Evolutionary conservation across 1,140 invertebrate species (phyloP).

Genomic region (Platyscapa corneri): DNA sequence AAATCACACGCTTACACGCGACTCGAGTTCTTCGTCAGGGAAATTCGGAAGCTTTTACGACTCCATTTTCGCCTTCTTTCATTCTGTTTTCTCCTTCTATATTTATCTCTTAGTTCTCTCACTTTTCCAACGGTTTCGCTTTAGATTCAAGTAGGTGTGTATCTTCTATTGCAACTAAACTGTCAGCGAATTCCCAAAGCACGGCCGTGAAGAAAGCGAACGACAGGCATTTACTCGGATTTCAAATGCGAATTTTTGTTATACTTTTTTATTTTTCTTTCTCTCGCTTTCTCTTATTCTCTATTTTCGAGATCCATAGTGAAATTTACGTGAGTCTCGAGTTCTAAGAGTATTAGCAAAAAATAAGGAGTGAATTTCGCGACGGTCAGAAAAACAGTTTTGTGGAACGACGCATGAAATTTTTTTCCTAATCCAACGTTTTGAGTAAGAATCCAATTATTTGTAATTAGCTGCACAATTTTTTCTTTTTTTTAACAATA

Average conservation of each 20-base stretch:
- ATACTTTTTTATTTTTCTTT: not conserved
- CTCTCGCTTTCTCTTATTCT: not conserved
- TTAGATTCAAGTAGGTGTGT: not conserved
- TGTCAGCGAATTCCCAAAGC: constrained; percentile 39
- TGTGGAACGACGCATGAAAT: not conserved
- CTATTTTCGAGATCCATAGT: not conserved
- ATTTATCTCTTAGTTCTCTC: not conserved
- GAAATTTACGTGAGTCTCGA: constrained; percentile 32
- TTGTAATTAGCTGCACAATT: constrained; percentile 24
- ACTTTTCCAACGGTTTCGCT: not conserved
- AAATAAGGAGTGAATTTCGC: constrained; percentile 32
- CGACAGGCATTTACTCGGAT: constrained; percentile 11
- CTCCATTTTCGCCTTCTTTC: constrained; percentile 33
- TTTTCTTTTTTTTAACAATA: not conserved
- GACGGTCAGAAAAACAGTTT: not conserved
- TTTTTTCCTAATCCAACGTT: not conserved
- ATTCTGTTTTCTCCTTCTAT: not conserved
- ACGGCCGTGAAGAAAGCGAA: not conserved
- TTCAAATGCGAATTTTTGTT: constrained; percentile 9
- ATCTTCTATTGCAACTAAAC: not conserved
- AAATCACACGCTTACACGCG: constrained; percentile 26
- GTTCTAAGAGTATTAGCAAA: not conserved
- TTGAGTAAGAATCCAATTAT: not conserved
- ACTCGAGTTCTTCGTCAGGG: constrained; percentile 35
- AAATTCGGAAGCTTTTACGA: constrained; percentile 52